phyloP scores from a whole-genome alignment of 2,888 invertebrate species.

The Elegia similella region DNA sequence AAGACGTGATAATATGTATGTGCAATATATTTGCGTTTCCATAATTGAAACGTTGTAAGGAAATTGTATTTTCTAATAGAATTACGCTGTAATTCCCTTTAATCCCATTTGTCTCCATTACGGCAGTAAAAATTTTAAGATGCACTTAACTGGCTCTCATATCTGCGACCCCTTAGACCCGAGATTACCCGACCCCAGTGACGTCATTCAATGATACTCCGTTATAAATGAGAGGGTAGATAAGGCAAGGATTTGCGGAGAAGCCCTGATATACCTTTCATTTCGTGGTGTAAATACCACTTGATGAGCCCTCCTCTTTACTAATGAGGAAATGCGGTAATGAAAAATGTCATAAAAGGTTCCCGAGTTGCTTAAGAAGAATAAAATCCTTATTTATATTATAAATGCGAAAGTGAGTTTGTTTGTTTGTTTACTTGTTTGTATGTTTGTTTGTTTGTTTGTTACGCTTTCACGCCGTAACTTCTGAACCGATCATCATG shows the following conservation, averaged over 20 bases:
- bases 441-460: too few relatives aligned
- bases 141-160: constrained; percentile 16
- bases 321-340: constrained; percentile 1
- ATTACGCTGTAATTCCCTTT: neutral
- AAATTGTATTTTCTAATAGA: neutral
- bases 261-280: constrained; percentile 25
- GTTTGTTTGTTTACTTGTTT: too few relatives aligned
- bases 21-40: too few relatives aligned
- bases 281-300: constrained; percentile 23
- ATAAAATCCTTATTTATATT: too few relatives aligned
- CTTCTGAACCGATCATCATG: too few relatives aligned
- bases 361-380: too few relatives aligned
- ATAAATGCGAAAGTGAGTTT: too few relatives aligned
- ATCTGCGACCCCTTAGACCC: constrained; percentile 25
- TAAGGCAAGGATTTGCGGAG: constrained; percentile 43
- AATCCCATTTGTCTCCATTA: constrained; percentile 11
- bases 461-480: too few relatives aligned
- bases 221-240: constrained; percentile 64
- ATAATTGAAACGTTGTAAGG: too few relatives aligned
- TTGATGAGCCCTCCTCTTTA: constrained; percentile 17
- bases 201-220: constrained; percentile 52
- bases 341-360: neutral
- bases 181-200: constrained; percentile 37
- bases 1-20: too few relatives aligned
- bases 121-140: constrained; percentile 14